Evolutionary conservation across 1,140 invertebrate genomes (phyloP), one percentile per base, ranked within the genome.

Genomic region (Sarcophaga peregrina): DNA sequence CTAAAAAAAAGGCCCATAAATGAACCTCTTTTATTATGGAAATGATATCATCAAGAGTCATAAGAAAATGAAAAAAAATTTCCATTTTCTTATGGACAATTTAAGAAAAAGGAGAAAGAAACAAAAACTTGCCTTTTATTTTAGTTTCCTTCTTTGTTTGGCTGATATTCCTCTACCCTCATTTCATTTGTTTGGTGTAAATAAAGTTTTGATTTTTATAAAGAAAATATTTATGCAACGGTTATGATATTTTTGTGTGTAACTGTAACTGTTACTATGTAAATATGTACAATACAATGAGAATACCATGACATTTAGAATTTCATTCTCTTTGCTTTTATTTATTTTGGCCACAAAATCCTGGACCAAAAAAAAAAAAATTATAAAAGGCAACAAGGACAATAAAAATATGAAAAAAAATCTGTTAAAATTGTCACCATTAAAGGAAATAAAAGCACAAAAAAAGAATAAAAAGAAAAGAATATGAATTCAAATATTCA

Each of bases 351-450:
- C 25, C 25, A 37, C 25, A 37, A 37, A 2, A 37, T 37, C 25
- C 25, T 37, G 25, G n/a, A n/a, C 25, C 25, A 37, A 37, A 37
- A 37, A 37, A n/a, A n/a, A n/a, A n/a, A n/a, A n/a, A n/a, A n/a
- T n/a, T 37, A 37, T 2, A 78, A 15, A 76, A 47, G 13, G 48
- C 17, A 25, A 45, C 15, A 45, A 74, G 5, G 45, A 46, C 7
- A 74, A 37, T 7, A 58, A 58, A n/a, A 74, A 37, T 4, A 47
- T 1, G 11, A 75, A 48, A 76, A 17, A 78, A 78, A 78, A 78
- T 78, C 47, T 78, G 47, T 76, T 76, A 48, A 48, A 76, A 76
- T 47, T 76, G 74, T 78, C 47, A 50, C 47, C 48, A 78, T 78
- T 50, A 46, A 37, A 37, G 25, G 4, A 37, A 37, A 37, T 37